Conservation (phyloP, 1,140 invertebrate species). For the Trachymyrmex septentrionalis region DNA sequence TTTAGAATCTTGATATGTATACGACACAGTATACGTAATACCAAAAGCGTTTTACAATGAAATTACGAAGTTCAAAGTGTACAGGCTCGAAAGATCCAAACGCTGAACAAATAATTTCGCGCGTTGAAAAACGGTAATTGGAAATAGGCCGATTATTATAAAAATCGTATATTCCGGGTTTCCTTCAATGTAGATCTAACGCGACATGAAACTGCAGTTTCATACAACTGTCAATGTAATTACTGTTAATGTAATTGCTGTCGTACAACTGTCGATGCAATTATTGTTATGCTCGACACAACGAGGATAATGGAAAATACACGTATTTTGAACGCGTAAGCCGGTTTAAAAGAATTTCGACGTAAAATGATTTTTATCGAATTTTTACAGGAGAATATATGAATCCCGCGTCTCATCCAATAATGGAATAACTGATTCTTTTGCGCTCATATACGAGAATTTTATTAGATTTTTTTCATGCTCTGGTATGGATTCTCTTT, state of each 20-base stretch:
- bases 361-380: neutral
- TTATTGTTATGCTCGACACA: neutral
- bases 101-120: neutral
- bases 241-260: no score
- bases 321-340: neutral
- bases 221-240: constrained; percentile 44
- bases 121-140: neutral
- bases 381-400: neutral
- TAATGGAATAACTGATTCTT: neutral
- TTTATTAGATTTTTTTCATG: constrained; percentile 27
- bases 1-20: constrained; percentile 20
- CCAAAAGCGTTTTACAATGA: neutral
- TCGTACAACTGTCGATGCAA: constrained; percentile 41
- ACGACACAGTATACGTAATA: neutral
- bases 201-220: neutral
- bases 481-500: neutral
- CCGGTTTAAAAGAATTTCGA: neutral
- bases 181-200: neutral
- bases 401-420: neutral
- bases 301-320: neutral
- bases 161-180: constrained; percentile 21
- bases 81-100: neutral
- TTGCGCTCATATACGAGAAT: neutral
- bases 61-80: constrained; percentile 36
- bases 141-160: constrained; percentile 21